phyloP scores from a whole-genome alignment of 2,797 vertebrate genomes.

The Sebastes minor region DNA sequence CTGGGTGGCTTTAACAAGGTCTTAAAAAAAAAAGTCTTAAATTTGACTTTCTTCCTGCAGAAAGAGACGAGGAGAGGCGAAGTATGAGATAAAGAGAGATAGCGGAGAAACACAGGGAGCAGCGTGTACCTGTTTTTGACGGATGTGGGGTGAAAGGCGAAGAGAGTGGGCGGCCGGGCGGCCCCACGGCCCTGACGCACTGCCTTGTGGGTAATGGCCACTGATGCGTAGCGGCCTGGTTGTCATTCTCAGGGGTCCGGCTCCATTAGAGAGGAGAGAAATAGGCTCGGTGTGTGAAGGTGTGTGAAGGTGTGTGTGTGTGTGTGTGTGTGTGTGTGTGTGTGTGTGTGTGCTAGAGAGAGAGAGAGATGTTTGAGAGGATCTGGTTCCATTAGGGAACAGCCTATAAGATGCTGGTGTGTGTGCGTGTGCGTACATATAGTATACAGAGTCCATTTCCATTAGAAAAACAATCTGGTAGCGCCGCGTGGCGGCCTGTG shows the following conservation, averaged over 20 bases:
- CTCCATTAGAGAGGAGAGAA: constrained; percentile 69
- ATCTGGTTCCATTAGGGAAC: constrained; percentile 46
- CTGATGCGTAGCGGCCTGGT: constrained; percentile 67
- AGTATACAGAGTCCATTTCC: constrained; percentile 13
- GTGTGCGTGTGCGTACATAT: not conserved
- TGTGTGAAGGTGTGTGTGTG: not conserved
- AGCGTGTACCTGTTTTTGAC: constrained; percentile 62
- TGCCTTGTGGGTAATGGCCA: constrained; percentile 73
- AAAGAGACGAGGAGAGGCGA: not conserved
- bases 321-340: no score
- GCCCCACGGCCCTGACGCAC: constrained; percentile 58
- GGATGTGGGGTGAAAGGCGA: constrained; percentile 71
- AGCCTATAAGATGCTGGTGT: constrained; percentile 7
- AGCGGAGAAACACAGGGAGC: constrained; percentile 9
- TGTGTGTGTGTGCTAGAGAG: not conserved
- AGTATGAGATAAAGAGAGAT: constrained; percentile 1
- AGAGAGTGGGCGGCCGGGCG: constrained; percentile 42
- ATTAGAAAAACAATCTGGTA: constrained; percentile 7
- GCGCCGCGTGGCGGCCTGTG: not conserved
- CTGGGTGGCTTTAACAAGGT: constrained; percentile 14
- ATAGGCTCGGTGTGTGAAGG: constrained; percentile 22
- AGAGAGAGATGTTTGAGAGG: constrained; percentile 25
- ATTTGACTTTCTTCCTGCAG: constrained; percentile 33
- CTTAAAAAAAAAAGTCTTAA: constrained; percentile 1
- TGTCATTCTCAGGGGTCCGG: constrained; percentile 69